A percentile compares a stretch with the other conserved stretches of the same genome.
Conservation (phyloP, 2,888 invertebrate species). For the Cataglyphis cursor region DNA sequence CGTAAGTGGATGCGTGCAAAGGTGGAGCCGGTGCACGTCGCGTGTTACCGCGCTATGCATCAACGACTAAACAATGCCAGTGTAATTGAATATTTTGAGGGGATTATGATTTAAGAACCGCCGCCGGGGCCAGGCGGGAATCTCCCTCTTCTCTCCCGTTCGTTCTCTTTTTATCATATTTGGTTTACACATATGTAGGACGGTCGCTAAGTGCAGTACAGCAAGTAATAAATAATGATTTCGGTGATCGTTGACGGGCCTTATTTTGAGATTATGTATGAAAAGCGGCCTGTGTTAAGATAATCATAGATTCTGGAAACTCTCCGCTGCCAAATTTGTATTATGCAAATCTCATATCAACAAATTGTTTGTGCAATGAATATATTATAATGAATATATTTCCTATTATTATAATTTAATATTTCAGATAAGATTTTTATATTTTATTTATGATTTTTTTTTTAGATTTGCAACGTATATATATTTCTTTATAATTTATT, state of each 20-base stretch:
- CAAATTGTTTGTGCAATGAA: not conserved
- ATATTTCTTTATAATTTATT: not conserved
- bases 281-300: not conserved
- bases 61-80: slow-evolving; percentile 77
- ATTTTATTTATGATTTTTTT: not conserved
- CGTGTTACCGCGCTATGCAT: slow-evolving; percentile 78
- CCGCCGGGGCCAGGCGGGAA: slow-evolving; percentile 66
- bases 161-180: slow-evolving; percentile 26
- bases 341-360: slow-evolving; percentile 16
- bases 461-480: not conserved
- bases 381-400: not conserved
- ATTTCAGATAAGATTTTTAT: not conserved
- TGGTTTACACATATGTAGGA: slow-evolving; percentile 54
- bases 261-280: not conserved
- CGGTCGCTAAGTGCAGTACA: slow-evolving; percentile 42
- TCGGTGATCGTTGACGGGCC: slow-evolving; percentile 24
- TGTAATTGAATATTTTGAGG: slow-evolving; percentile 80
- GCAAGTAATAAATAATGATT: slow-evolving; percentile 58
- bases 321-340: not conserved
- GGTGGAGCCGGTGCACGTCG: slow-evolving; percentile 59
- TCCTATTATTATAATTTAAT: not conserved
- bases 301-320: slow-evolving; percentile 40
- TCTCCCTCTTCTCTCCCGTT: slow-evolving; percentile 16
- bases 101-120: slow-evolving; percentile 80
- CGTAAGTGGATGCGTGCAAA: slow-evolving; percentile 45